Base-by-base conservation (phyloP, 2,888 invertebrate species). In the Amphipyra tragopoginis region DNA sequence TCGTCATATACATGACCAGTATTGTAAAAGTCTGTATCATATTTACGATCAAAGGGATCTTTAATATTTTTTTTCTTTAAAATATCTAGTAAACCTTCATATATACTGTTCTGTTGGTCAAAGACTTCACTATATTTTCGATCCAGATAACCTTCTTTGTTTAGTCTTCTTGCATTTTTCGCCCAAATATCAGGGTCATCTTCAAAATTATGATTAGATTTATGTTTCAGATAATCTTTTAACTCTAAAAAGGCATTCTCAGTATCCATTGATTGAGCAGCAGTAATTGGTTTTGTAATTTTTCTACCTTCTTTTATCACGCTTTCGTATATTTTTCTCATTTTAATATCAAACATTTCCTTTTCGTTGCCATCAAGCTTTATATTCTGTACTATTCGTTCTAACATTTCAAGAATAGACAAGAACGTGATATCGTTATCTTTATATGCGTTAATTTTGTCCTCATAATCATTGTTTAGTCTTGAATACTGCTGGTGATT, bases 321-420 rank as follows among this genome's bases (percentile, higher is more conserved):
- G 1, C 53, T 52, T 49, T 69, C 48, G 39, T 68, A 69, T 59
- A 72, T 72, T 56, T 50, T 59, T 53, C 44, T 74, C 56, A 72
- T 72, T 40, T 59, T 72, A 2, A 38, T 39, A 13, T 72, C 49
- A 48, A 74, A 58, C 48, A 58, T 45, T 14, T 73, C 33, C 10
- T 40, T 62, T 53, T 62, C 62, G 11, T 36, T 13, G 2, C 42
- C 52, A 36, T 68, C 44, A 5, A 72, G 49, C 36, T 72, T 13
- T 11, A 69, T 40, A 26, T 68, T 42, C 8, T 56, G 52, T 1
- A 72, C 47, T 50, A 45, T 42, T 49, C n/a, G 45, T 57, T 72
- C 69, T 29, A 70, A 55, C 38, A 38, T 42, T 5, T 70, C 55
- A 21, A 70, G 66, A 14, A 70, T 54, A 9, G 44, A 33, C 10